Evolutionary conservation across 2,797 vertebrate species (phyloP), one percentile per base, ranked within the genome.

Genomic region (Eulemur coronatus): DNA sequence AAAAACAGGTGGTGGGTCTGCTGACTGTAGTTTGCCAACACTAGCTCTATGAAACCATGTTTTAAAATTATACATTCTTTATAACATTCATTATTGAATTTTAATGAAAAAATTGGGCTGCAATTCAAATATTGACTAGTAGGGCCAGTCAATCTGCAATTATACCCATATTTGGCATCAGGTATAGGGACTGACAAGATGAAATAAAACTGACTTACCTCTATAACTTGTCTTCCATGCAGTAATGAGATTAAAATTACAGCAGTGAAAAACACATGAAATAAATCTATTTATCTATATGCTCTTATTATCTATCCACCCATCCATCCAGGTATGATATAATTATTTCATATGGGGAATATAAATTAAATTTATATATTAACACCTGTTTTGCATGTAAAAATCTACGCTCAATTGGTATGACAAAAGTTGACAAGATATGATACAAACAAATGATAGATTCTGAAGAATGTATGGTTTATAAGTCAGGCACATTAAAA

Each of bases 401-500:
- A 80, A 95, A 57, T 35, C 24, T 5, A 87, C 5, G 5, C 82
- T 30, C 26, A 95, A 57, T 22, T 59, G 22, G 46, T 50, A 30
- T 90, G 55, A 92, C 4, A 48, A 80, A 91, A 81, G 11, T 59
- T 84, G 33, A 69, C 0, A 59, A 61, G 30, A 26, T 90, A 30
- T 15, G 28, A 91, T 84, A 48, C 6, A 90, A 94, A 20, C 24
- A 90, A 92, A 52, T 48, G 20, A 38, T 7, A 61, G 48, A 59
- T 67, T 85, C 70, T 95, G 48, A 90, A 89, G 96, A 88, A 94
- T 84, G 35, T 48, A 30, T 50, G 7, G 55, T 73, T 65, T 26
- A 73, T 70, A 94, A 87, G 35, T 75, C 7, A 67, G 75, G 17
- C 14, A 76, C 33, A n/a, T 91, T 75, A 93, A 89, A 86, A 87